phyloP scores from a whole-genome alignment of 2,113 vertebrate species.

The Otis tarda region DNA sequence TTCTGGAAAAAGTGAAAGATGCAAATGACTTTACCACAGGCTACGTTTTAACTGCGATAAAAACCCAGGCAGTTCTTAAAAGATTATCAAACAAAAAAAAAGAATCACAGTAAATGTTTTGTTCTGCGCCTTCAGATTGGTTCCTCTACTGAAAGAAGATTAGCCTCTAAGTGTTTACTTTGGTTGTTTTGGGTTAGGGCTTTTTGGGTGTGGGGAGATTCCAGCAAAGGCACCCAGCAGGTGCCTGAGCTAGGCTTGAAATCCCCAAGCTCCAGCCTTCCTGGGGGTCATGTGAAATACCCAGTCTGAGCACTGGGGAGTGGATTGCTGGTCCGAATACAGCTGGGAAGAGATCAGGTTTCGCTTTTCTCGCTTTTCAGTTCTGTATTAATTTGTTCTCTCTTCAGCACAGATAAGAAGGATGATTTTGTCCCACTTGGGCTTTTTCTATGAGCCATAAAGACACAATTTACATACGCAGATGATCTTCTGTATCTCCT shows the following conservation, averaged over 20 bases:
- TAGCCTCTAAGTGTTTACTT: neutral
- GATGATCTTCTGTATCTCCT: neutral
- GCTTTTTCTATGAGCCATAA: neutral
- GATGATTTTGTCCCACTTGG: neutral
- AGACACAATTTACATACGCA: neutral
- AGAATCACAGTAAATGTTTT: neutral
- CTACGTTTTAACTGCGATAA: neutral
- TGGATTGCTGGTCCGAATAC: neutral
- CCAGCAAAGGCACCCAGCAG: neutral
- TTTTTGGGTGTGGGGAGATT: neutral
- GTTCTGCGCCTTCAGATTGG: neutral
- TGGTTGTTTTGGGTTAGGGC: neutral
- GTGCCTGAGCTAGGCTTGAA: neutral
- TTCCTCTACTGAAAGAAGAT: neutral
- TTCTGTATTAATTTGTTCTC: neutral
- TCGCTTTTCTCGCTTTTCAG: neutral
- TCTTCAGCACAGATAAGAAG: neutral
- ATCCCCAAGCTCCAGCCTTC: neutral
- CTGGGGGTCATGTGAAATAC: neutral
- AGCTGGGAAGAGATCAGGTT: neutral
- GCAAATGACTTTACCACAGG: neutral
- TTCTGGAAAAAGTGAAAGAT: neutral
- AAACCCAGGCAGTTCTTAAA: neutral
- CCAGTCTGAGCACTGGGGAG: rapidly evolving
- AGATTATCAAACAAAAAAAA: neutral